Base-by-base conservation (phyloP, 2,888 invertebrate genomes). In the Schizotus pectinicornis region DNA sequence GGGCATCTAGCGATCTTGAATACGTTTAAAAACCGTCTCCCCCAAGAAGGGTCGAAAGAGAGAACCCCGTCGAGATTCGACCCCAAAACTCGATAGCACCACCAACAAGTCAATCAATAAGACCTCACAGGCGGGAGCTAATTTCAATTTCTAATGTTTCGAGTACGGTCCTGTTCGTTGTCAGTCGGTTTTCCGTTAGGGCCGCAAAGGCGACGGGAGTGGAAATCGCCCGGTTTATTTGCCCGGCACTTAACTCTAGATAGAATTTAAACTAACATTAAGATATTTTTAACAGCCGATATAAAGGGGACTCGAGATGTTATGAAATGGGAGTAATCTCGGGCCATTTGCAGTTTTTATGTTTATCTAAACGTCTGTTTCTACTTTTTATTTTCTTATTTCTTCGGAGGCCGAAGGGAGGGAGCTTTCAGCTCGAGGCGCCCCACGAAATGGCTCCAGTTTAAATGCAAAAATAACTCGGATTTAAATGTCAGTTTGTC, bases 261-360 rank as follows among this genome's bases (percentile, higher is more conserved):
- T 76, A 74, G 74, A 77, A 75, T 77, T 76, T 75, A 75, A 76
- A 77, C 74, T 75, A 70, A 75, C 77, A 77, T 77, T 77, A 77
- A 77, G 76, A 77, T 77, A 76, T 77, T 77, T 77, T 77, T 75
- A 76, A 75, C 74, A 73, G 72, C 71, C 71, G 71, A 73, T 74
- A 73, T 75, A 76, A 76, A 74, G 70, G 73, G 72, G 70, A 60
- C 56, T 62, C 63, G 65, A 64, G 68, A 71, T 70, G 68, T 72
- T 73, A 72, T 74, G 74, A 71, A 73, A 70, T 67, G 74, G 68
- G 67, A 72, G 72, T 73, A 74, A 74, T 72, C 72, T 73, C 61
- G 60, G 64, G 67, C 71, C 73, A 69, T 75, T 74, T 73, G 71
- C 70, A 72, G 70, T 70, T 72, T 74, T 75, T 74, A 75, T 74